These are phyloP conservation scores for Oryzias celebensis DNA, from an alignment of 2,113 vertebrate genomes.

Conservation along the genomic window DNA sequence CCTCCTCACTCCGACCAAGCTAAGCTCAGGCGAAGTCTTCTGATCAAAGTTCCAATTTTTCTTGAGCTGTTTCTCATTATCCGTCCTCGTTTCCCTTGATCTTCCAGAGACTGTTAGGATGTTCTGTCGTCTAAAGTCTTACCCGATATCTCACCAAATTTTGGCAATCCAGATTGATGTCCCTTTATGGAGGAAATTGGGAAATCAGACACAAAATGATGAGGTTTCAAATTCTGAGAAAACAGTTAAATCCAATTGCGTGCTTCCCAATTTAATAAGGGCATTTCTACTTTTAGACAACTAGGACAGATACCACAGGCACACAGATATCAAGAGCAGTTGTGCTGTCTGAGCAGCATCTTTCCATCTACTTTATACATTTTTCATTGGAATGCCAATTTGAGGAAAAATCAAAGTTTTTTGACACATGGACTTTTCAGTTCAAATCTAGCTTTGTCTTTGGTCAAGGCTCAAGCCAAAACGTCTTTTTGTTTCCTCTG, in stretches of 20 bases:
- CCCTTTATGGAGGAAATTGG: not conserved
- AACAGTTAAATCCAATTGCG: not conserved
- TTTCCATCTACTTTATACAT: not conserved
- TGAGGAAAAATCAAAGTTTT: not conserved
- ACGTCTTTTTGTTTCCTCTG: not conserved
- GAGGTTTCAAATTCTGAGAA: constrained; percentile 12
- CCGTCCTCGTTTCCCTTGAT: constrained; percentile 6
- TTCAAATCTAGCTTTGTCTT: not conserved
- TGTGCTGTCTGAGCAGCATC: not conserved
- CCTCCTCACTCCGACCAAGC: not conserved
- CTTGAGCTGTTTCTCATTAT: not conserved
- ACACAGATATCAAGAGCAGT: not conserved
- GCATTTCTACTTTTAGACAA: not conserved
- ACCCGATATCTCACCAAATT: constrained; percentile 13
- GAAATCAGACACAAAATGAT: not conserved
- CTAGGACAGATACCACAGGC: too few relatives aligned
- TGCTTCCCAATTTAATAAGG: not conserved
- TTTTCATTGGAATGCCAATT: not conserved
- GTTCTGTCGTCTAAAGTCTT: constrained; percentile 15
- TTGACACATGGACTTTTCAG: not conserved
- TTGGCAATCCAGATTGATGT: constrained; percentile 1
- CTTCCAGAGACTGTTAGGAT: constrained; percentile 13
- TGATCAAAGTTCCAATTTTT: constrained; percentile 20
- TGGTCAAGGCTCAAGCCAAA: not conserved
- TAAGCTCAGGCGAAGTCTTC: constrained; percentile 18